Evolutionary conservation across 2,113 vertebrate species (phyloP).

Genomic region (Nothoprocta perdicaria): DNA sequence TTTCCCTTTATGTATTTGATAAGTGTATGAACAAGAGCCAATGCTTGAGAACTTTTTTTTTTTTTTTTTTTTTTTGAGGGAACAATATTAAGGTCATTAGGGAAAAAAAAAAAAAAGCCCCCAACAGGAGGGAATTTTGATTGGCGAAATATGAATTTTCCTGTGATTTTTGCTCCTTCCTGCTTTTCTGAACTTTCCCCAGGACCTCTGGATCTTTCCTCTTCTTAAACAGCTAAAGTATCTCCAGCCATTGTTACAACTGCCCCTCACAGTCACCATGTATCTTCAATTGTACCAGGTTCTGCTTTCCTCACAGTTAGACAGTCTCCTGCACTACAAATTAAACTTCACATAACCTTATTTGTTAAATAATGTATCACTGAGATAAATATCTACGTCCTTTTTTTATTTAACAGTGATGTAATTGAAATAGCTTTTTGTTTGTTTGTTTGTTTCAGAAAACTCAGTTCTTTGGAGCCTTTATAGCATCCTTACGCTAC

Average conservation of each 20-base stretch:
- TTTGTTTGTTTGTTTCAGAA: background rate
- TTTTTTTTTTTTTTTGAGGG: background rate
- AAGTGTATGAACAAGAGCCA: background rate
- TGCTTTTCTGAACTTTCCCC: background rate
- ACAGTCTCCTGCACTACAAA: background rate
- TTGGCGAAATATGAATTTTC: background rate
- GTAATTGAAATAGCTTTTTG: background rate
- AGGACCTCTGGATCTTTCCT: background rate
- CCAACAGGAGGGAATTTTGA: background rate
- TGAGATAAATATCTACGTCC: background rate
- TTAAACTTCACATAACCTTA: background rate
- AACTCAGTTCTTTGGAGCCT: background rate
- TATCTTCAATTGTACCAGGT: background rate
- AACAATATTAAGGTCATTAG: background rate
- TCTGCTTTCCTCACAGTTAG: background rate
- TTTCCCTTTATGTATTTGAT: conserved; percentile 16
- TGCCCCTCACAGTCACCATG: rapidly evolving
- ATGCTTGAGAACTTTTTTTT: background rate
- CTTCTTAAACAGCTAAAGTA: background rate
- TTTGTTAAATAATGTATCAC: background rate
- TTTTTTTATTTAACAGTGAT: background rate
- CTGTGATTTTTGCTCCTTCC: background rate
- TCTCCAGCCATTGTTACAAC: background rate
- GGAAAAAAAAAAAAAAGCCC: background rate
- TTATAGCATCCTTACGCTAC: background rate